Evolutionary conservation across 2,113 vertebrate species (phyloP).

Genomic region (Lethenteron camtschaticum): DNA sequence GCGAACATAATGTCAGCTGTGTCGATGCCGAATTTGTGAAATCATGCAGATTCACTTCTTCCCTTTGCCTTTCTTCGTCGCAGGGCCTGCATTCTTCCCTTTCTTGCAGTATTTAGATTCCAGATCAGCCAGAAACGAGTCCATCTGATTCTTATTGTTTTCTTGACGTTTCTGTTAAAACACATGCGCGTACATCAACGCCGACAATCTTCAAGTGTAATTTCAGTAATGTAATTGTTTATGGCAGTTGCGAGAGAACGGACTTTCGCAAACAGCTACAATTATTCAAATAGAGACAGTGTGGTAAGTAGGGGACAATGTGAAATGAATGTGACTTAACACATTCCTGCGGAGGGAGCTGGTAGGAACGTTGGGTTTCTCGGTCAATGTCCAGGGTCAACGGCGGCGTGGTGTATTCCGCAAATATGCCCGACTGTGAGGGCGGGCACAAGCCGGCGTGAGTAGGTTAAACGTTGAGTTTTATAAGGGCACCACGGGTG

Average conservation of each 20-base stretch:
- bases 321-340: too few relatives aligned
- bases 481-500: too few relatives aligned
- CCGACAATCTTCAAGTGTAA: not conserved
- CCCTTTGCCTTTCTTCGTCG: constrained; percentile 24
- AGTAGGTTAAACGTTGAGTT: too few relatives aligned
- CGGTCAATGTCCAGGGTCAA: too few relatives aligned
- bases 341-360: too few relatives aligned
- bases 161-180: constrained; percentile 34
- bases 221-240: not conserved
- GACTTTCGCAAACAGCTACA: not conserved
- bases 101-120: constrained; percentile 55
- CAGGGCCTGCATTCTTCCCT: constrained; percentile 25
- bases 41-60: too few relatives aligned
- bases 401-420: too few relatives aligned
- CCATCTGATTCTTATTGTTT: constrained; percentile 39
- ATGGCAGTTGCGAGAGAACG: not conserved
- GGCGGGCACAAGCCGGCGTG: too few relatives aligned
- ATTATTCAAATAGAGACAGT: not conserved
- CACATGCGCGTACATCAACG: not conserved
- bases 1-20: too few relatives aligned
- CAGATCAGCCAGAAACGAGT: constrained; percentile 44
- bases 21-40: too few relatives aligned
- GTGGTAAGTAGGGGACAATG: not conserved
- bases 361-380: too few relatives aligned
- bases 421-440: too few relatives aligned